Evolutionary conservation across 2,797 vertebrate species (phyloP).

Genomic region (Poecilia velifera): DNA sequence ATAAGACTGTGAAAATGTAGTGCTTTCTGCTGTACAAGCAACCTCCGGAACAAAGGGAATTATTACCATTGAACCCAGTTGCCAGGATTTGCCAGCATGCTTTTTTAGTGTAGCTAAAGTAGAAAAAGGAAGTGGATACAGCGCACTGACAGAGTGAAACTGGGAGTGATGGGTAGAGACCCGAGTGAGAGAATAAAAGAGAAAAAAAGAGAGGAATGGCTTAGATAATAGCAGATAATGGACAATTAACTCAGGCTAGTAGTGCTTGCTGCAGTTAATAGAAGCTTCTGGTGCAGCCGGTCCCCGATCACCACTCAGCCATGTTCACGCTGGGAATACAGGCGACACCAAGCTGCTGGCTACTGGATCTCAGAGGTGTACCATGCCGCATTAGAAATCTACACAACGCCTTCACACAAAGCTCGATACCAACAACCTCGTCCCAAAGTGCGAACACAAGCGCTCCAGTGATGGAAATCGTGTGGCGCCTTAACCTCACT

Average conservation of each 20-base stretch:
- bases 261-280: constrained; percentile 73
- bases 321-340: constrained; percentile 74
- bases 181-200: constrained; percentile 66
- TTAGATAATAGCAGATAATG: constrained; percentile 82
- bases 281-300: constrained; percentile 74
- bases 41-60: constrained; percentile 69
- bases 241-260: constrained; percentile 79
- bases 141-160: constrained; percentile 57
- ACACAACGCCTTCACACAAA: constrained; percentile 77
- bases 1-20: constrained; percentile 57
- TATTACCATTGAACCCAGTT: constrained; percentile 67
- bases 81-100: constrained; percentile 50
- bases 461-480: constrained; percentile 61
- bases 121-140: constrained; percentile 46
- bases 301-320: constrained; percentile 77
- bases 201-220: constrained; percentile 59
- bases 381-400: constrained; percentile 74
- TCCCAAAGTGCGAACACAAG: constrained; percentile 75
- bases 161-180: constrained; percentile 64
- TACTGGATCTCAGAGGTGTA: constrained; percentile 70
- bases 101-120: constrained; percentile 50
- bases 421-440: constrained; percentile 72
- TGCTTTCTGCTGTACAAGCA: constrained; percentile 50
- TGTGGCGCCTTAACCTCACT: constrained; percentile 72
- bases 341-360: constrained; percentile 74